Evolutionary conservation across 2,113 vertebrate genomes (phyloP).

Genomic region (Dunckerocampus dactyliophorus): DNA sequence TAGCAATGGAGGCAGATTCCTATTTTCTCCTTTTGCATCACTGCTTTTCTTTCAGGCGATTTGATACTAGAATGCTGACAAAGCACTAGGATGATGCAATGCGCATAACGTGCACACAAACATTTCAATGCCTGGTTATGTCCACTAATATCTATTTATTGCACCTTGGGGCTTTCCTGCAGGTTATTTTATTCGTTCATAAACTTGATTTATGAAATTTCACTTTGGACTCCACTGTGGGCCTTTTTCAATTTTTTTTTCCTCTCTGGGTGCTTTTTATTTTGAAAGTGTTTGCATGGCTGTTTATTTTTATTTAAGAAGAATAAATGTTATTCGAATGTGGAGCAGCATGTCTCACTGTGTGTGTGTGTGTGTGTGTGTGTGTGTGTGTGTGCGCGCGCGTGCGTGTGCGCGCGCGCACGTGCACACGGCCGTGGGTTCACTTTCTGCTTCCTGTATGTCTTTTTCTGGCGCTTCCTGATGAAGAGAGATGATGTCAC

Average conservation of each 20-base stretch:
- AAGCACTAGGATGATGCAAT: too few relatives aligned
- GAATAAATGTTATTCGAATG: constrained; percentile 45
- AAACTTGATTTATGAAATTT: constrained; percentile 30
- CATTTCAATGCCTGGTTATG: too few relatives aligned
- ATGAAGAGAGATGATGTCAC: background rate
- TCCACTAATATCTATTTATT: constrained; percentile 50
- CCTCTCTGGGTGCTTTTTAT: constrained; percentile 24
- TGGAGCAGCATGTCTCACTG: constrained; percentile 65
- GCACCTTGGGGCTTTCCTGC: constrained; percentile 23
- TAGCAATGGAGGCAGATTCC: constrained; percentile 20
- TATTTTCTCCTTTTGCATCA: background rate
- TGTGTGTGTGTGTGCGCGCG: constrained; percentile 46
- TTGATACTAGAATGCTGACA: too few relatives aligned
- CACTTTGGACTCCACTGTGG: constrained; percentile 15
- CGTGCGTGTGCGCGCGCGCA: too few relatives aligned
- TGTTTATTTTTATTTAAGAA: constrained; percentile 21
- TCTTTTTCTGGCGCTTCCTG: constrained; percentile 12
- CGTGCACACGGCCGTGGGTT: constrained; percentile 46
- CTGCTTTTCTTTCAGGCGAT: too few relatives aligned
- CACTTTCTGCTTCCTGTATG: background rate
- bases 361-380: constrained; percentile 55
- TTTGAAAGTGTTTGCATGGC: constrained; percentile 48
- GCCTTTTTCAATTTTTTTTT: constrained; percentile 1
- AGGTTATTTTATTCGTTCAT: constrained; percentile 14
- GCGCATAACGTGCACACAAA: too few relatives aligned